phyloP scores from a whole-genome alignment of 1,140 invertebrate genomes.

The Andrena cerasifolii region DNA sequence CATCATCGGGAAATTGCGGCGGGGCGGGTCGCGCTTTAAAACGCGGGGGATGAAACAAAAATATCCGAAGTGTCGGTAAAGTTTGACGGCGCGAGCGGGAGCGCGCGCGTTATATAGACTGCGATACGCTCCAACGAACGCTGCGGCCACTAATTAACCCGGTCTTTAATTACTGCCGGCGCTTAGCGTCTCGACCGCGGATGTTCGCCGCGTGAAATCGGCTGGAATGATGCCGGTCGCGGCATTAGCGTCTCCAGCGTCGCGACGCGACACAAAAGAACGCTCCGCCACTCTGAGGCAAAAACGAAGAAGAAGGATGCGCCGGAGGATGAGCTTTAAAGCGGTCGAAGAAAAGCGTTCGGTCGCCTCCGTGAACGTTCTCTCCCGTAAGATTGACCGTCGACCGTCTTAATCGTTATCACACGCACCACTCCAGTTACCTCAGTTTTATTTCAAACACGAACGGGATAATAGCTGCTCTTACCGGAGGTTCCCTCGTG shows the following conservation, averaged over 20 bases:
- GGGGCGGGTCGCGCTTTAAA: not conserved
- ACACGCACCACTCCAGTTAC: too few species aligned
- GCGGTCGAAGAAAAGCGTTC: too few species aligned
- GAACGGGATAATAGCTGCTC: too few species aligned
- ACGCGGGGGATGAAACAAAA: constrained; percentile 5
- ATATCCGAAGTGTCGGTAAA: constrained; percentile 8
- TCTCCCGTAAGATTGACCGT: too few species aligned
- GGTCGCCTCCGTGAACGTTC: too few species aligned
- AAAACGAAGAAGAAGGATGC: too few species aligned
- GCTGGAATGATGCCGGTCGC: constrained; percentile 41
- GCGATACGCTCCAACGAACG: constrained; percentile 28
- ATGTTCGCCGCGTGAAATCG: constrained; percentile 50
- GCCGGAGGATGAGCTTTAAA: too few species aligned
- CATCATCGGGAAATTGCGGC: constrained; percentile 23
- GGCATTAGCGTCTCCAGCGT: constrained; percentile 9
- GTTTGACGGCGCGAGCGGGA: constrained; percentile 21
- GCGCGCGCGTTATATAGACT: constrained; percentile 4
- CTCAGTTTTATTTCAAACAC: too few species aligned
- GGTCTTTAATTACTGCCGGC: constrained; percentile 49
- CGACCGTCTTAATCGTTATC: too few species aligned
- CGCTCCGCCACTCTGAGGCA: not conserved
- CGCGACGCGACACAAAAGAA: constrained; percentile 32
- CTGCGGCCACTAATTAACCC: constrained; percentile 52
- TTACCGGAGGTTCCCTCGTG: too few species aligned
- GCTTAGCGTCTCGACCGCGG: constrained; percentile 46